These are phyloP conservation scores for Sepiola atlantica DNA, from an alignment of 2,888 invertebrate species.

Conservation along the genomic window DNA sequence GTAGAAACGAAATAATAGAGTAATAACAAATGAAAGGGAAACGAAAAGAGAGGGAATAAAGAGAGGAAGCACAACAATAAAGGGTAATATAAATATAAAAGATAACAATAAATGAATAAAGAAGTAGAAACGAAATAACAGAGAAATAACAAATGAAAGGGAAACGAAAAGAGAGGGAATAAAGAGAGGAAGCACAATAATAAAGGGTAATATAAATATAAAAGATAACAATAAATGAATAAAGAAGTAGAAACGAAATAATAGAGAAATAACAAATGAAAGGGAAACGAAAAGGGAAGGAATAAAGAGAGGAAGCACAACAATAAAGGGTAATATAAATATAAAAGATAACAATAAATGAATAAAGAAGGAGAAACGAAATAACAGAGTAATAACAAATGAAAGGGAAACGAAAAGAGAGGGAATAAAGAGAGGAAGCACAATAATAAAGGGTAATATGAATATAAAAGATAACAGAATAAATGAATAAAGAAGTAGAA, in stretches of 20 bases:
- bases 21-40: neutral
- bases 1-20: neutral
- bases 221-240: too few relatives aligned
- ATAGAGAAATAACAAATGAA: neutral
- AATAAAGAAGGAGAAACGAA: neutral
- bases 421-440: neutral
- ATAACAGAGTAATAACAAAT: neutral
- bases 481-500: neutral
- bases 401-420: neutral
- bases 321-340: neutral
- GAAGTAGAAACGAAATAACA: too few relatives aligned
- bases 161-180: fast-evolving
- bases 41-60: neutral
- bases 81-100: neutral
- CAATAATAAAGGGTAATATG: too few relatives aligned
- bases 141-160: neutral
- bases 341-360: fast-evolving
- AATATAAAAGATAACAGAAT: too few relatives aligned
- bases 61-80: fast-evolving
- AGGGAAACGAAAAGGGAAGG: neutral
- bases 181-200: too few relatives aligned
- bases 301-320: fast-evolving
- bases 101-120: too few relatives aligned
- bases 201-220: neutral
- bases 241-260: neutral